phyloP scores from a whole-genome alignment of 1,140 invertebrate species.

The Orchesella cincta region DNA sequence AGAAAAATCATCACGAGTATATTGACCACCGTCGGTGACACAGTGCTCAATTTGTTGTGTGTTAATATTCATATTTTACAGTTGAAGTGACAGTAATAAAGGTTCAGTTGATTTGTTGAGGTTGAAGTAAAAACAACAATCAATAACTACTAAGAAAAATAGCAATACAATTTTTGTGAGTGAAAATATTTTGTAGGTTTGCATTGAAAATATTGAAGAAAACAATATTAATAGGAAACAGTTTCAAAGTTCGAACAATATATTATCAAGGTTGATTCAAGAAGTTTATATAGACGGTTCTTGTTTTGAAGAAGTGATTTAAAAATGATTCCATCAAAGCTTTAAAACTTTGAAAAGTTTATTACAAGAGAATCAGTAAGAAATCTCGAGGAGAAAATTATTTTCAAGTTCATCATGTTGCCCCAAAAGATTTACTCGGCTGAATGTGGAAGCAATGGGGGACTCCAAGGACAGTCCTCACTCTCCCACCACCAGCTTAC shows the following conservation, averaged over 20 bases:
- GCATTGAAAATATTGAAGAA: background rate
- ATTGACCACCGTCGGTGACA: background rate
- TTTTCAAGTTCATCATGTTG: constrained; percentile 11
- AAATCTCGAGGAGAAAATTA: background rate
- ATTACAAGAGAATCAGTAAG: constrained; percentile 21
- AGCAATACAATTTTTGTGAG: background rate
- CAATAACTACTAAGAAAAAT: too few species aligned
- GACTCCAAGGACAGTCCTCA: constrained; percentile 43
- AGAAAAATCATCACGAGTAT: too few species aligned
- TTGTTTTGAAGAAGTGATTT: background rate
- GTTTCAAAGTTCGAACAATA: background rate
- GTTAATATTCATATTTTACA: background rate
- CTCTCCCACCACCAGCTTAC: constrained; percentile 46
- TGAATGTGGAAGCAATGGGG: constrained; percentile 30
- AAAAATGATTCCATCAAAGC: background rate
- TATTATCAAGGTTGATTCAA: background rate
- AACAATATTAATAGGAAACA: background rate
- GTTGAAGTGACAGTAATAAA: background rate
- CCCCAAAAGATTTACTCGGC: constrained; percentile 22
- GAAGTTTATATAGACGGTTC: background rate
- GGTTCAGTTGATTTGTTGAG: background rate
- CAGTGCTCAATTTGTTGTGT: background rate
- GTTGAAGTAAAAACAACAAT: background rate
- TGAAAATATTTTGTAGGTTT: constrained; percentile 5
- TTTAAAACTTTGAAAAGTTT: constrained; percentile 30